These are phyloP conservation scores for Cydia strobilella DNA, from an alignment of 1,140 invertebrate species.

Conservation along the genomic window DNA sequence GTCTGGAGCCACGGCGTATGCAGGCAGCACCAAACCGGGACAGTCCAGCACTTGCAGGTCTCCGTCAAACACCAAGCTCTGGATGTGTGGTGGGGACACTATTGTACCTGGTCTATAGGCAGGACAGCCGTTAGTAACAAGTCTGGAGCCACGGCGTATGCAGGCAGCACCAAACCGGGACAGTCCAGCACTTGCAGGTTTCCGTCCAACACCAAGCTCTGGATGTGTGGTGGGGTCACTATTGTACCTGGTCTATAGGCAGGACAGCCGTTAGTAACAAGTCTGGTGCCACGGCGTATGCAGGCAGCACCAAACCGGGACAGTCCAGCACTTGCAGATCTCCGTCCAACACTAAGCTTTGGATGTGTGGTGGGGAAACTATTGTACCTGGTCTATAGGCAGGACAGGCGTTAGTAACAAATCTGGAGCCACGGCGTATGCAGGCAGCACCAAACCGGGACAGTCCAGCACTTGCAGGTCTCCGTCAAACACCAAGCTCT, in stretches of 20 bases:
- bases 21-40: slow-evolving; percentile 98
- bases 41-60: slow-evolving; percentile 97
- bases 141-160: slow-evolving; percentile 93
- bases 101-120: slow-evolving; percentile 92
- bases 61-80: slow-evolving; percentile 91
- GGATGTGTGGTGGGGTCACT: slow-evolving; percentile 94
- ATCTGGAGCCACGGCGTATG: slow-evolving; percentile 93
- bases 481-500: slow-evolving; percentile 91
- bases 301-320: slow-evolving; percentile 98
- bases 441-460: slow-evolving; percentile 98
- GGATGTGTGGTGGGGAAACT: slow-evolving; percentile 94
- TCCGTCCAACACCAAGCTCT: slow-evolving; percentile 91
- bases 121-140: slow-evolving; percentile 97
- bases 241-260: slow-evolving; percentile 92
- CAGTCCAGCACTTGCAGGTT: slow-evolving; percentile 97
- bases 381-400: slow-evolving; percentile 92
- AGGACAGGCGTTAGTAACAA: slow-evolving; percentile 97
- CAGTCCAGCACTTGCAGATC: slow-evolving; percentile 97
- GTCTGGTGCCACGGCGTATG: slow-evolving; percentile 93
- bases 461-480: slow-evolving; percentile 97
- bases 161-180: slow-evolving; percentile 98
- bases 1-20: slow-evolving; percentile 93
- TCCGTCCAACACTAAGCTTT: slow-evolving; percentile 91
- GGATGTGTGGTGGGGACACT: slow-evolving; percentile 94
- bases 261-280: slow-evolving; percentile 97